Evolutionary conservation across 2,888 invertebrate species (phyloP).

Genomic region (Meteorus cinctellus): DNA sequence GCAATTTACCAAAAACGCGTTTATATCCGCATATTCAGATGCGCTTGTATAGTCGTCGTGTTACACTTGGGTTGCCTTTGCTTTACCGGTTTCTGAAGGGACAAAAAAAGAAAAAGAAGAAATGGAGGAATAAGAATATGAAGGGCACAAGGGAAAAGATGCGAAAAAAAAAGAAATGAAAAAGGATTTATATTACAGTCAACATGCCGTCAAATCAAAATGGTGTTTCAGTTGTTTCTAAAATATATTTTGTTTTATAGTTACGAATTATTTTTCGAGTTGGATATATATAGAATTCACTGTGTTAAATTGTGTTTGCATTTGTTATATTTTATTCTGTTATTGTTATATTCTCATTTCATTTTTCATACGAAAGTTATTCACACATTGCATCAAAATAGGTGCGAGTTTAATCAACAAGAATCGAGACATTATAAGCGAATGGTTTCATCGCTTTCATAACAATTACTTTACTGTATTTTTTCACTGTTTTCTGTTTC

Average conservation of each 20-base stretch:
- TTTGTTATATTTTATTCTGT: not conserved
- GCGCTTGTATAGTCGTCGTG: slow-evolving; percentile 16
- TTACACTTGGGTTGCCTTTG: slow-evolving; percentile 10
- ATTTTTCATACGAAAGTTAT: not conserved
- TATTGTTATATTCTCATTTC: not conserved
- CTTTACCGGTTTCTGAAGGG: not conserved
- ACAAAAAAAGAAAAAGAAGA: not conserved
- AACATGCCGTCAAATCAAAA: slow-evolving; percentile 2
- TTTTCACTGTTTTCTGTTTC: slow-evolving; percentile 1
- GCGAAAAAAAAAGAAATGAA: not conserved
- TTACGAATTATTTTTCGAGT: too few species aligned
- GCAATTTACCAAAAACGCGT: slow-evolving; percentile 45
- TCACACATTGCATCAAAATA: not conserved
- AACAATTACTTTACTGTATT: not conserved
- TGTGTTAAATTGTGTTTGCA: not conserved
- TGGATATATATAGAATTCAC: too few species aligned
- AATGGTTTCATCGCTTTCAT: not conserved
- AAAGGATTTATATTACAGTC: not conserved
- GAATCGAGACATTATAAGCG: slow-evolving; percentile 10
- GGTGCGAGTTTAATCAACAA: slow-evolving; percentile 26
- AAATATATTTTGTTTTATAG: not conserved
- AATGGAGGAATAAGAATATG: not conserved
- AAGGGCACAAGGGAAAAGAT: not conserved
- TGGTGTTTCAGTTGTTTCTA: not conserved
- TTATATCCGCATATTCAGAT: slow-evolving; percentile 35